These are phyloP conservation scores for Gortyna flavago DNA, from an alignment of 2,888 invertebrate genomes.

Conservation along the genomic window DNA sequence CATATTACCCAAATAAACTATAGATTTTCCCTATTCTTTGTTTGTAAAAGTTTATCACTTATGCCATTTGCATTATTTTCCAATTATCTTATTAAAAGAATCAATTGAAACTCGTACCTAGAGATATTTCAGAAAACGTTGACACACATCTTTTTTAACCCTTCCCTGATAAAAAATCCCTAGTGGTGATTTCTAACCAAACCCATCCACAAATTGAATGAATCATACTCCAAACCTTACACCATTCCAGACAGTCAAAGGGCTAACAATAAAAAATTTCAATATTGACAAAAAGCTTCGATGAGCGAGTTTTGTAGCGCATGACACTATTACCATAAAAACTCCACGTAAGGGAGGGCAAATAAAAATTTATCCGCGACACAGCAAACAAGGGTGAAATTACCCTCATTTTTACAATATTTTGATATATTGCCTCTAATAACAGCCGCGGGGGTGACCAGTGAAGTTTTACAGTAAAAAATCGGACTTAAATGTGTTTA, in stretches of 20 bases:
- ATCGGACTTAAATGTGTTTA: conserved; percentile 84
- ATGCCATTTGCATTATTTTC: background rate
- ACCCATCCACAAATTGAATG: conserved; percentile 5
- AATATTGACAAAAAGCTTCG: conserved; percentile 64
- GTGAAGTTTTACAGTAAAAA: conserved; percentile 82
- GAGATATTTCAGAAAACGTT: background rate
- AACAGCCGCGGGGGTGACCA: conserved; percentile 77
- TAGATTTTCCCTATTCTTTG: background rate
- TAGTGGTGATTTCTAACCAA: background rate
- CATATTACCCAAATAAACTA: background rate
- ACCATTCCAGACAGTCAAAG: conserved; percentile 5
- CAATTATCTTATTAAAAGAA: background rate
- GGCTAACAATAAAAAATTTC: conserved; percentile 46
- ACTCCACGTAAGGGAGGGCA: conserved; percentile 60
- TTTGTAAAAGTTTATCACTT: background rate
- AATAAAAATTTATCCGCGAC: conserved; percentile 70
- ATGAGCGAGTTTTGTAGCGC: conserved; percentile 44
- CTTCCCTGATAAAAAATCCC: background rate
- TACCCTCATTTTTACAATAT: conserved; percentile 84
- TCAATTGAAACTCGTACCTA: background rate
- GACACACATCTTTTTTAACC: background rate
- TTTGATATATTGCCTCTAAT: conserved; percentile 89
- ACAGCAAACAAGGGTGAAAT: conserved; percentile 82
- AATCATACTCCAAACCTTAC: conserved; percentile 37
- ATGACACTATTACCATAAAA: conserved; percentile 62